Evolutionary conservation across 1,140 invertebrate genomes (phyloP).

Genomic region (Branchinecta lynchi): DNA sequence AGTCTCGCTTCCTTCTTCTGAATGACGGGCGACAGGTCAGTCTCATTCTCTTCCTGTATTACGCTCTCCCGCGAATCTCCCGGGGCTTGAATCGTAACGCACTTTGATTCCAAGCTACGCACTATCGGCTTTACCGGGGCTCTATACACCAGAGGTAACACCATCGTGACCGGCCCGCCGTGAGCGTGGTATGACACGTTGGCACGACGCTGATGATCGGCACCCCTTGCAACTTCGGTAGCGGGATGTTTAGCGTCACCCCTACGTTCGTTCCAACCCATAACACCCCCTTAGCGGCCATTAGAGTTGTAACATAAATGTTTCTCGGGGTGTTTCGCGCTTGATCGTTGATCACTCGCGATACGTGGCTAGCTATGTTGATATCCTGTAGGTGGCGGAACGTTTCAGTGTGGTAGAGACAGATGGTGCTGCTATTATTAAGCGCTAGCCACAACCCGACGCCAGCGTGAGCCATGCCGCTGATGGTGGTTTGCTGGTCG

Average conservation of each 20-base stretch:
- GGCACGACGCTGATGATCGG: conserved; percentile 75
- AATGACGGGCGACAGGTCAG: background rate
- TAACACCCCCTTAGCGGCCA: conserved; percentile 72
- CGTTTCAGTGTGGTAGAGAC: conserved; percentile 85
- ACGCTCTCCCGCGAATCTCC: conserved; percentile 21
- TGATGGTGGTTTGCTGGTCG: conserved; percentile 38
- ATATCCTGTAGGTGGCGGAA: conserved; percentile 88
- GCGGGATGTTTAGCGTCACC: conserved; percentile 70
- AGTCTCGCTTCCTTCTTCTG: conserved; percentile 25
- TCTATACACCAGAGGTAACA: conserved; percentile 50
- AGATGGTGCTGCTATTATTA: conserved; percentile 71
- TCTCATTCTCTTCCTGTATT: conserved; percentile 16
- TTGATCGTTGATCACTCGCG: conserved; percentile 39
- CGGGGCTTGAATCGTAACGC: conserved; percentile 26
- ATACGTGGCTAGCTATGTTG: conserved; percentile 76
- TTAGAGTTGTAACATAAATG: conserved; percentile 56
- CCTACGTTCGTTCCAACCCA: conserved; percentile 95
- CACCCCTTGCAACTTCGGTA: conserved; percentile 80
- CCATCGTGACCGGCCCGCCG: conserved; percentile 71
- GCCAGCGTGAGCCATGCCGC: conserved; percentile 69
- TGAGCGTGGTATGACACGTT: conserved; percentile 85
- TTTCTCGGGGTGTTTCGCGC: conserved; percentile 10
- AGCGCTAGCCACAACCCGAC: conserved; percentile 86
- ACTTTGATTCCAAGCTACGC: background rate
- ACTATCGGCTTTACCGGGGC: background rate